Evolutionary conservation across 2,888 invertebrate genomes (phyloP).

Genomic region (Caenorhabditis sp.): DNA sequence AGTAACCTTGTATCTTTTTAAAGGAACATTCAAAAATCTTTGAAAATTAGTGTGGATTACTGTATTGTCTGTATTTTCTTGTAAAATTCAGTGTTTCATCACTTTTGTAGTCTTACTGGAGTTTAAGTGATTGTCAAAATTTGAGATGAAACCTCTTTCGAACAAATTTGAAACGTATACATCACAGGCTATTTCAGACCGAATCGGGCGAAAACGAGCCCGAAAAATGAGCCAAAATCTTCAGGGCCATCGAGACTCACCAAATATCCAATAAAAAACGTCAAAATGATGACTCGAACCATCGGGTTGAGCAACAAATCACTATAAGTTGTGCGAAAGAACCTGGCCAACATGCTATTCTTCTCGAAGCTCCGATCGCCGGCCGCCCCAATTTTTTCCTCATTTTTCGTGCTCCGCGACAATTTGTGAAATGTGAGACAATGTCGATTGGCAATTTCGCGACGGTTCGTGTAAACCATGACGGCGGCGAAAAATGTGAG

Average conservation of each 20-base stretch:
- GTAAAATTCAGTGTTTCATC: too few species aligned
- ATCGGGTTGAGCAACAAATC: slow-evolving; percentile 64
- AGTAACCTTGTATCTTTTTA: too few species aligned
- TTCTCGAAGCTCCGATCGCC: slow-evolving; percentile 69
- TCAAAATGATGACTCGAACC: slow-evolving; percentile 74
- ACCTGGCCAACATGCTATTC: slow-evolving; percentile 74
- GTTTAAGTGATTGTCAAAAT: not conserved
- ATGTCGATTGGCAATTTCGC: slow-evolving; percentile 60
- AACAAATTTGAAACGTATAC: too few species aligned
- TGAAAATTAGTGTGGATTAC: not conserved
- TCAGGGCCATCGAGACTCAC: slow-evolving; percentile 40
- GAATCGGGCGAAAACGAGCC: too few species aligned
- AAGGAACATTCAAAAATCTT: too few species aligned
- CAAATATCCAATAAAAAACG: slow-evolving; percentile 82
- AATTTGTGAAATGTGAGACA: slow-evolving; percentile 65
- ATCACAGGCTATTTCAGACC: too few species aligned
- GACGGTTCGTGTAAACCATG: slow-evolving; percentile 62
- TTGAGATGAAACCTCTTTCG: slow-evolving; percentile 1
- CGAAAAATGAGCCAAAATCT: too few species aligned
- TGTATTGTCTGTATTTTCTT: too few species aligned
- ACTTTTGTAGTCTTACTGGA: too few species aligned
- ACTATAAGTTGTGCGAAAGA: slow-evolving; percentile 67
- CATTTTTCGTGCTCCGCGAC: slow-evolving; percentile 13
- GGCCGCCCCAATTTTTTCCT: not conserved
- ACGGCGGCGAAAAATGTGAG: slow-evolving; percentile 87